Evolutionary conservation across 2,888 invertebrate genomes (phyloP).

Genomic region (Calliscelio sp.): DNA sequence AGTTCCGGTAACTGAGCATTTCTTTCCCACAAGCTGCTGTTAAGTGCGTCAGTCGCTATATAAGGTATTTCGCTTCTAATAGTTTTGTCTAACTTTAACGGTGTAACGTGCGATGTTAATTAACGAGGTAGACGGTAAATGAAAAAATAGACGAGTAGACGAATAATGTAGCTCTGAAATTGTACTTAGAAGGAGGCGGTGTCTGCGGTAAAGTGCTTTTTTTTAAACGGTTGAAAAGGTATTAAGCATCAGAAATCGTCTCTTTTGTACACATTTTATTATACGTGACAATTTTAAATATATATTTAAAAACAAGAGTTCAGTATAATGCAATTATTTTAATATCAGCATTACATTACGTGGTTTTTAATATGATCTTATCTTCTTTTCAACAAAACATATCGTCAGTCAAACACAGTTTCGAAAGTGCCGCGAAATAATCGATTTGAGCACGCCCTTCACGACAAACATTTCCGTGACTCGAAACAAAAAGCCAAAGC

Average conservation of each 20-base stretch:
- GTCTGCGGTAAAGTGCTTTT: not conserved
- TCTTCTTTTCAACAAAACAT: conserved; percentile 12
- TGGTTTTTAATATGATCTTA: conserved; percentile 24
- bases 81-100: conserved; percentile 62
- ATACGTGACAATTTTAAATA: too few species aligned
- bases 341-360: conserved; percentile 13
- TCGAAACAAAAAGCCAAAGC: conserved; percentile 23
- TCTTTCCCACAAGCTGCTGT: conserved; percentile 60
- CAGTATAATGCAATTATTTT: too few species aligned
- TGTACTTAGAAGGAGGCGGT: not conserved
- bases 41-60: conserved; percentile 53
- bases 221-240: not conserved
- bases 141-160: conserved; percentile 33
- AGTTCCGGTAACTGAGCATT: conserved; percentile 60
- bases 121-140: conserved; percentile 32
- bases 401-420: conserved; percentile 15
- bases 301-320: too few species aligned
- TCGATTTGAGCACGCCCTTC: conserved; percentile 25
- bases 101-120: conserved; percentile 62
- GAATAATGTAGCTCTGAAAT: conserved; percentile 46
- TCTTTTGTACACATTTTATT: too few species aligned
- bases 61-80: conserved; percentile 53
- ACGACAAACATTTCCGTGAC: conserved; percentile 13
- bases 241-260: too few species aligned
- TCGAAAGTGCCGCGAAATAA: conserved; percentile 20